phyloP scores from a whole-genome alignment of 2,888 invertebrate species.

The Keiferia lycopersicella region DNA sequence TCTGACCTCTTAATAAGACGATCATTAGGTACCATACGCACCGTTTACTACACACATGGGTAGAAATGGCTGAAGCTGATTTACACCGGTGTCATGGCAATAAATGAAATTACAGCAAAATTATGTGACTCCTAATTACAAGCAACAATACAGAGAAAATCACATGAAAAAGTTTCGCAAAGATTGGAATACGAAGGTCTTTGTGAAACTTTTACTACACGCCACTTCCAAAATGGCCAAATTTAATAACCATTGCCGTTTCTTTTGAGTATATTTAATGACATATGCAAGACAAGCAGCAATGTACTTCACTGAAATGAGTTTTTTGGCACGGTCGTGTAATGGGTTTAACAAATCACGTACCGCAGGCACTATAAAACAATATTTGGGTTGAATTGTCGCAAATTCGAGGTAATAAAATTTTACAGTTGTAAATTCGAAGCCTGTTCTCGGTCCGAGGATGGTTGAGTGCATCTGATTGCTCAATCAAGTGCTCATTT shows the following conservation, averaged over 20 bases:
- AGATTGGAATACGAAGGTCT: slow-evolving; percentile 47
- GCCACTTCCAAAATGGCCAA: no score
- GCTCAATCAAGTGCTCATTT: slow-evolving; percentile 37
- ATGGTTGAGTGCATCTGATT: slow-evolving; percentile 31
- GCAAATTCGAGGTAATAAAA: slow-evolving; percentile 70
- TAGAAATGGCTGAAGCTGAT: no score
- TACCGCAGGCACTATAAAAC: slow-evolving; percentile 42
- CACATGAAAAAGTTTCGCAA: slow-evolving; percentile 46
- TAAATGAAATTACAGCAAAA: no score
- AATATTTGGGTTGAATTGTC: slow-evolving; percentile 53
- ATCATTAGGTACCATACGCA: no score
- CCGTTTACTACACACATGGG: no score
- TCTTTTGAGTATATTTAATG: no score
- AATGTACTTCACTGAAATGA: no score
- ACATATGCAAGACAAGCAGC: neutral
- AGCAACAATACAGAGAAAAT: slow-evolving; percentile 52
- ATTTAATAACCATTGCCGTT: no score
- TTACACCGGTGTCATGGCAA: no score
- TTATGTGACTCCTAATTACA: slow-evolving; percentile 47
- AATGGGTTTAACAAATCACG: slow-evolving; percentile 43
- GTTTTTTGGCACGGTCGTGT: no score
- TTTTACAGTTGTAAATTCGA: slow-evolving; percentile 59
- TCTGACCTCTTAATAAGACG: no score
- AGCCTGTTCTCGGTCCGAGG: slow-evolving; percentile 26
- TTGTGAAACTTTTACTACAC: slow-evolving; percentile 30